phyloP scores from a whole-genome alignment of 2,888 invertebrate genomes.

The Cephus runcator region DNA sequence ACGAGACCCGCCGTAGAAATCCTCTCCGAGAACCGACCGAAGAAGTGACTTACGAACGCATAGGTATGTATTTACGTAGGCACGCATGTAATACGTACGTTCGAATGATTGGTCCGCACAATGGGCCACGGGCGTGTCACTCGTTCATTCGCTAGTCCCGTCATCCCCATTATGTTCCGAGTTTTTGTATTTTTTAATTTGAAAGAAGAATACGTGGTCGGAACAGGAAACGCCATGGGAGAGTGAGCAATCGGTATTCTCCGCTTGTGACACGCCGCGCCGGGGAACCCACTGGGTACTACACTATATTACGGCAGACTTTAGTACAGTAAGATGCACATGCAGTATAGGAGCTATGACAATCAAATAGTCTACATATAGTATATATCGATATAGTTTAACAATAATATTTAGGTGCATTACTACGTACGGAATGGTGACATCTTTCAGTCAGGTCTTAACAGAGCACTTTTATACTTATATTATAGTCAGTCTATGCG shows the following conservation, averaged over 20 bases:
- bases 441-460: not conserved
- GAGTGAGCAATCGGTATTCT: slow-evolving; percentile 55
- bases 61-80: not conserved
- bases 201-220: slow-evolving; percentile 46
- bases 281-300: not conserved
- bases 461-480: not conserved
- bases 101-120: slow-evolving; percentile 31
- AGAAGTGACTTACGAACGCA: not conserved
- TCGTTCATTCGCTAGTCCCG: slow-evolving; percentile 33
- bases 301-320: not conserved
- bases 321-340: not conserved
- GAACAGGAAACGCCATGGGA: slow-evolving; percentile 58
- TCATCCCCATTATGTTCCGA: slow-evolving; percentile 21
- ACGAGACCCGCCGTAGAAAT: not conserved
- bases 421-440: not conserved
- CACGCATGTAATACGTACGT: not conserved
- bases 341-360: not conserved
- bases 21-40: not conserved
- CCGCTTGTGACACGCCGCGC: slow-evolving; percentile 28
- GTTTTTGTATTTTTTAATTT: slow-evolving; percentile 30
- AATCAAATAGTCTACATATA: not conserved
- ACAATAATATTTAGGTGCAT: not conserved
- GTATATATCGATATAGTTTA: not conserved
- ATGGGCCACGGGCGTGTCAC: slow-evolving; percentile 43
- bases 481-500: not conserved